Base-by-base conservation (phyloP, 1,140 invertebrate species). In the Oncopodura yosiiana region DNA sequence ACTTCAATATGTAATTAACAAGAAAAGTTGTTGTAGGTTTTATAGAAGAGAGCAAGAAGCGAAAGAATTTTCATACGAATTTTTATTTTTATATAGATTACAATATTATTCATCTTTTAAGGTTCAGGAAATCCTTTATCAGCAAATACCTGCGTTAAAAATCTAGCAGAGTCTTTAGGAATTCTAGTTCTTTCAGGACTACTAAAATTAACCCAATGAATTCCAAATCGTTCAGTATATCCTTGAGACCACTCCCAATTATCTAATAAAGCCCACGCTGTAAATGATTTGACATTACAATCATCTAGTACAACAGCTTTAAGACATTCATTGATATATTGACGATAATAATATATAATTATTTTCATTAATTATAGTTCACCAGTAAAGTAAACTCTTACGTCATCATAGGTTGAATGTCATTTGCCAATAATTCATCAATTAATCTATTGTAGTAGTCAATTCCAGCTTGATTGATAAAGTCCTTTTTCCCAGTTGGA, bases 371-470 rank as follows among this genome's bases (percentile, higher is more conserved):
- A 41, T 8, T 41, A 6, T 16, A 11, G 16, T 41, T 8, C 8
- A 16, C 19, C 12, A 19, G 5, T 8, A 41, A 12, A 41, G 19
- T 6, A 12, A 19, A 41, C n/a, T n/a, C n/a, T 30, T 49, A 52
- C 2, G 69, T 78, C 62, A 83, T 80, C 69, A 82, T 67, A 2
- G 81, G 79, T 54, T 76, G 67, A 30, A 84, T 81, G 43, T 74
- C 74, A 29, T 76, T 73, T 42, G 68, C 69, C 0, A 77, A 65
- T 0, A 83, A 68, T 53, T 77, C 77, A 56, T 81, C 70, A 24
- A 83, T 78, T 14, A 84, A 60, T 42, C 77, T 76, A 59, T 74
- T 78, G 60, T 84, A 84, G 62, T 82, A 82, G 24, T 75, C 68
- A 12, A 84, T 73, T 42, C 81, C 82, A n/a, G 73, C 65, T 16